Conservation (phyloP, 1,140 invertebrate species). For the Cydia fagiglandana region DNA sequence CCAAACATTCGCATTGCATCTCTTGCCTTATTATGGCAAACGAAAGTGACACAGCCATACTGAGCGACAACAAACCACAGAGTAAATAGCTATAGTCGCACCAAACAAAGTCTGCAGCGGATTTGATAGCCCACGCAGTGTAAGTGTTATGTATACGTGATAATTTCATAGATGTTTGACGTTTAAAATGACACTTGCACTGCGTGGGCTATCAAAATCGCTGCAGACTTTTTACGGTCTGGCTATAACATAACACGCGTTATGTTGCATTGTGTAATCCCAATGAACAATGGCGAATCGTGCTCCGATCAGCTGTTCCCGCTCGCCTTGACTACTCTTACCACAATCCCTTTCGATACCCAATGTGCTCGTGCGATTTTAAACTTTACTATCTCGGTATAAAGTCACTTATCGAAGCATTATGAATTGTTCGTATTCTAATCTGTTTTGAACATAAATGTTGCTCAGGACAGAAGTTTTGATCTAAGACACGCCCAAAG, state of each 20-base stretch:
- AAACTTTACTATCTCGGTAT: neutral
- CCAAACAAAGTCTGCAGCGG: no score
- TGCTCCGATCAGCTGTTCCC: conserved; percentile 23
- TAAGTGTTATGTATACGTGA: no score
- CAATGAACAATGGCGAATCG: conserved; percentile 1
- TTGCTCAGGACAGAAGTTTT: neutral
- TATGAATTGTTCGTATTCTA: neutral
- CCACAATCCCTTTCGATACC: conserved; percentile 12
- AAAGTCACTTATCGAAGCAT: neutral
- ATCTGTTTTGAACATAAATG: neutral
- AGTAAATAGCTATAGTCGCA: no score
- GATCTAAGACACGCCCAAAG: neutral
- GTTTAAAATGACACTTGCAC: no score
- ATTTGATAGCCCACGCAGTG: no score
- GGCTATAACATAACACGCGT: neutral
- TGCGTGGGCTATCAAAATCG: no score
- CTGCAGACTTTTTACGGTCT: no score
- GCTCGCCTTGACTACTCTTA: conserved; percentile 8
- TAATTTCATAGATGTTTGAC: no score
- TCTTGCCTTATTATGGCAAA: no score
- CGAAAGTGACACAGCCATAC: no score
- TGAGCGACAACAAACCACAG: no score
- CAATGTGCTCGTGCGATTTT: neutral
- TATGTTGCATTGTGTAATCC: neutral
- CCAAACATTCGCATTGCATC: no score